Conservation (phyloP, 2,888 invertebrate genomes). For the Tortricodes alternella region DNA sequence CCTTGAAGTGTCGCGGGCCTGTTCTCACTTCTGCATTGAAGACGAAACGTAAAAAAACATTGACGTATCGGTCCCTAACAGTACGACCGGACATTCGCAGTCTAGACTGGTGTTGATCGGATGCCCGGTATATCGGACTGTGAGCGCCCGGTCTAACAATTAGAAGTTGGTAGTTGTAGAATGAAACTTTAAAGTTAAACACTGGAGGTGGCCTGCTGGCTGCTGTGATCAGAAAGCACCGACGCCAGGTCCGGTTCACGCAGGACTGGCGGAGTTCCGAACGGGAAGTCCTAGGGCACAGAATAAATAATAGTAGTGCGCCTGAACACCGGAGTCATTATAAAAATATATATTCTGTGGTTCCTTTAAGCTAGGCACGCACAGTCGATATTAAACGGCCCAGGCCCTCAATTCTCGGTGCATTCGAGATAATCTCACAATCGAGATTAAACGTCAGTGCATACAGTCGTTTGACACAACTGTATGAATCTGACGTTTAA, state of each 20-base stretch:
- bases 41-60: not conserved
- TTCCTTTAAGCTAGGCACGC: no score
- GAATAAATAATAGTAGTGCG: no score
- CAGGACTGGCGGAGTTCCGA: slow-evolving; percentile 73
- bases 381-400: no score
- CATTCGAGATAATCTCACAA: no score
- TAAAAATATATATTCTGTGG: no score
- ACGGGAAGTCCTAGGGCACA: slow-evolving; percentile 68
- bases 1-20: no score
- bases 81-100: not conserved
- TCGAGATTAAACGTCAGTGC: no score
- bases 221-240: slow-evolving; percentile 75
- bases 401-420: no score
- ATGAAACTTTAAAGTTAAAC: slow-evolving; percentile 34
- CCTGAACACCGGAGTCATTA: no score
- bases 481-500: no score
- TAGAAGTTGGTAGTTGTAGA: not conserved
- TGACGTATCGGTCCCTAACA: not conserved
- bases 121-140: not conserved
- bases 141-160: not conserved
- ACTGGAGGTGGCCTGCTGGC: slow-evolving; percentile 78
- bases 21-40: not conserved
- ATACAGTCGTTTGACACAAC: no score
- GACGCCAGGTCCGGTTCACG: slow-evolving; percentile 74
- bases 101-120: not conserved